Evolutionary conservation across 2,113 vertebrate species (phyloP).

Genomic region (Ondatra zibethicus): DNA sequence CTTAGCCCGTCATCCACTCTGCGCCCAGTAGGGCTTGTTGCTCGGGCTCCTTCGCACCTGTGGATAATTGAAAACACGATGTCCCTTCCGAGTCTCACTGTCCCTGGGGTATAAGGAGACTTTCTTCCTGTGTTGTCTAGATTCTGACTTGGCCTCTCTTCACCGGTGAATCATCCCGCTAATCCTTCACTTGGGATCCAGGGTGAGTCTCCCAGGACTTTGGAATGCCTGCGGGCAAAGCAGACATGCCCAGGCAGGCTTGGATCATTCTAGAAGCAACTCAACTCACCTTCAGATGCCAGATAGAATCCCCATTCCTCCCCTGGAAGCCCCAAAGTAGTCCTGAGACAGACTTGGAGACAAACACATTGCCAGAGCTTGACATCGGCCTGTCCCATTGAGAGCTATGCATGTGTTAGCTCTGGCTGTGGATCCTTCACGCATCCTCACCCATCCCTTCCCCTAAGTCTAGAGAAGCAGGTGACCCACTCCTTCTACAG

Average conservation of each 20-base stretch:
- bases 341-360: background rate
- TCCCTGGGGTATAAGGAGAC: background rate
- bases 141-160: background rate
- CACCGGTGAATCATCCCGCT: background rate
- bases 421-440: background rate
- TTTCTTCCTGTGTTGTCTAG: slow-evolving; percentile 33
- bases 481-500: background rate
- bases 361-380: background rate
- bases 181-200: background rate
- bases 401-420: rapidly evolving
- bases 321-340: background rate
- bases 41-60: background rate
- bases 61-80: slow-evolving; percentile 21
- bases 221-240: background rate
- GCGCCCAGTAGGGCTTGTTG: background rate
- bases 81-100: background rate
- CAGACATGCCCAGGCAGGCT: background rate
- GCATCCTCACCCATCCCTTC: background rate
- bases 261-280: slow-evolving; percentile 35
- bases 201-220: background rate
- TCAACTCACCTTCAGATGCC: background rate
- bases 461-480: background rate
- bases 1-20: background rate
- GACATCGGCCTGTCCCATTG: background rate
- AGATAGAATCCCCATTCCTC: background rate